These are phyloP conservation scores for Jaculus jaculus DNA, from an alignment of 2,113 vertebrate genomes.

Conservation along the genomic window DNA sequence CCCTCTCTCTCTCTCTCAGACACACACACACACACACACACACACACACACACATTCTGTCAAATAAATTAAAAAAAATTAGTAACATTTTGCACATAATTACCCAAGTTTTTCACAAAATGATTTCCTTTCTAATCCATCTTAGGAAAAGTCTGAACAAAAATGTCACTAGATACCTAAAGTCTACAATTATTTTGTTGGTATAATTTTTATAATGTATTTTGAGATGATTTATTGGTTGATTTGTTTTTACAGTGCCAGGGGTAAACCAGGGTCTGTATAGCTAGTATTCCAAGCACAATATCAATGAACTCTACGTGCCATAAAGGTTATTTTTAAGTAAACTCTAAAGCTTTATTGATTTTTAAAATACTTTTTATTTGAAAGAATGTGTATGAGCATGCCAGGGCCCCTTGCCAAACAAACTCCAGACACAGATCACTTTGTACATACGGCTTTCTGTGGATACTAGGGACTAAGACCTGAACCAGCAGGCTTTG, in stretches of 20 bases:
- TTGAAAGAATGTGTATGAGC: too few species aligned
- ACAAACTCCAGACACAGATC: too few species aligned
- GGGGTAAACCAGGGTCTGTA: neutral
- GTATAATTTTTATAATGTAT: neutral
- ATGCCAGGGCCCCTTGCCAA: too few species aligned
- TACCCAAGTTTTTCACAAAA: neutral
- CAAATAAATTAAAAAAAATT: neutral
- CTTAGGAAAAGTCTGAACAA: neutral
- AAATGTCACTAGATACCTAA: constrained; percentile 19
- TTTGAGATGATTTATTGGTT: neutral
- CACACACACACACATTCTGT: too few species aligned
- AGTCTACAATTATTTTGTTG: constrained; percentile 11
- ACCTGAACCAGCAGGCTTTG: too few species aligned
- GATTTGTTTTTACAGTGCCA: neutral
- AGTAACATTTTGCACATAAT: constrained; percentile 28
- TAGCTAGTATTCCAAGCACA: neutral
- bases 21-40: too few species aligned
- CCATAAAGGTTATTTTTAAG: too few species aligned
- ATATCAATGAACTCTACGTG: neutral
- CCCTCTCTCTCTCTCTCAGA: too few species aligned
- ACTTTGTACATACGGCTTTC: too few species aligned
- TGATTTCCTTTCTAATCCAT: constrained; percentile 3
- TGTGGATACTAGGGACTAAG: too few species aligned
- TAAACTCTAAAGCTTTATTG: neutral
- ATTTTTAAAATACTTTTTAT: neutral